Evolutionary conservation across 2,797 vertebrate species (phyloP).

Genomic region (Xyrichtys novacula): DNA sequence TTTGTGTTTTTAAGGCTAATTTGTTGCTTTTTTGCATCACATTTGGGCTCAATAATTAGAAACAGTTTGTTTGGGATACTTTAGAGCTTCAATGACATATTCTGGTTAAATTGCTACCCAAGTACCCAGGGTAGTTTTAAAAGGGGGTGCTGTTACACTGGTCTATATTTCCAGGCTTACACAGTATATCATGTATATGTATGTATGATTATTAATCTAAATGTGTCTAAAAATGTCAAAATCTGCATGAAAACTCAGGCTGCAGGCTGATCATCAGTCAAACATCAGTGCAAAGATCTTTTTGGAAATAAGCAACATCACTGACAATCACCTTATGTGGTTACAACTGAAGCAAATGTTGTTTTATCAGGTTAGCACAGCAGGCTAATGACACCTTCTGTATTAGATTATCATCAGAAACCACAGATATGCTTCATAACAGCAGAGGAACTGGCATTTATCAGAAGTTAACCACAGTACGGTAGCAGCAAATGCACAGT

Average conservation of each 20-base stretch:
- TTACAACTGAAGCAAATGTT: background rate
- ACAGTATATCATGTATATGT: no score
- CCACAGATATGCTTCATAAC: background rate
- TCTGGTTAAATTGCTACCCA: background rate
- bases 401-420: background rate
- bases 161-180: no score
- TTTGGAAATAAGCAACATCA: background rate
- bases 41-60: background rate
- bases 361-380: background rate
- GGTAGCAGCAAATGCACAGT: background rate
- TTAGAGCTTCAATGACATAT: background rate
- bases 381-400: background rate
- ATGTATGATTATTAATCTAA: no score
- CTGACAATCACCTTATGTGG: background rate
- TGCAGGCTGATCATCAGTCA: no score
- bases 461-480: background rate
- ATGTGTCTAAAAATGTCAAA: no score
- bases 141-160: no score
- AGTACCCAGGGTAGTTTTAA: background rate
- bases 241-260: no score
- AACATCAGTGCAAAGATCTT: background rate
- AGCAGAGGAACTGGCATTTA: background rate
- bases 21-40: background rate
- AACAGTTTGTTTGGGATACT: background rate
- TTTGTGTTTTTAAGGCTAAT: background rate